A percentile compares a stretch with the other conserved stretches of the same genome.
Evolutionary conservation across 2,888 invertebrate species (phyloP).

Genomic region (Anticlea derivata): DNA sequence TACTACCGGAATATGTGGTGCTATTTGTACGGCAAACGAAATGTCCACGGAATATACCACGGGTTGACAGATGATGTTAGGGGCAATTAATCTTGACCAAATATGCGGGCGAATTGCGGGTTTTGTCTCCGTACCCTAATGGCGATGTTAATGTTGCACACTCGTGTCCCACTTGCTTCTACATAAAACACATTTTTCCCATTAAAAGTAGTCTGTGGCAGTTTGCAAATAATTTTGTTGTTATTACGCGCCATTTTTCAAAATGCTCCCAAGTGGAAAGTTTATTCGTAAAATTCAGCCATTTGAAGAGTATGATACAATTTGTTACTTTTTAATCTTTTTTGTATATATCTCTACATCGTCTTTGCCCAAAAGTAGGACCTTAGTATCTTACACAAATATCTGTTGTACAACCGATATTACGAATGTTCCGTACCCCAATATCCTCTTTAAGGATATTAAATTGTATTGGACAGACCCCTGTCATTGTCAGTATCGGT

Average conservation of each 20-base stretch:
- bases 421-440: conserved; percentile 34
- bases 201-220: conserved; percentile 24
- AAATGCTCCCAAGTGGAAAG: conserved; percentile 20
- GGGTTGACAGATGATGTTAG: conserved; percentile 78
- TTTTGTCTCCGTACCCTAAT: conserved; percentile 59
- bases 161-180: conserved; percentile 28
- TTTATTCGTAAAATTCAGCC: conserved; percentile 3
- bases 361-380: too few relatives aligned
- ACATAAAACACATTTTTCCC: conserved; percentile 25
- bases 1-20: conserved; percentile 58
- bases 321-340: conserved; percentile 3
- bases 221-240: conserved; percentile 21
- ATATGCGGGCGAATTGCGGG: conserved; percentile 74
- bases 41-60: conserved; percentile 66
- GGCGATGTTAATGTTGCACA: conserved; percentile 53
- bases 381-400: conserved; percentile 28
- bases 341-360: neutral
- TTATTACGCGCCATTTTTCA: conserved; percentile 16
- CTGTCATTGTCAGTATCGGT: conserved; percentile 52
- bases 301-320: neutral
- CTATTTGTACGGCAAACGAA: conserved; percentile 74
- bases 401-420: conserved; percentile 28
- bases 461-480: conserved; percentile 54
- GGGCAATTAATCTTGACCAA: conserved; percentile 80
- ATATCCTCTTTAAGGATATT: conserved; percentile 50